A percentile compares a stretch with the other conserved stretches of the same genome.
Conservation (phyloP, 2,113 vertebrate species). For the Suncus etruscus region DNA sequence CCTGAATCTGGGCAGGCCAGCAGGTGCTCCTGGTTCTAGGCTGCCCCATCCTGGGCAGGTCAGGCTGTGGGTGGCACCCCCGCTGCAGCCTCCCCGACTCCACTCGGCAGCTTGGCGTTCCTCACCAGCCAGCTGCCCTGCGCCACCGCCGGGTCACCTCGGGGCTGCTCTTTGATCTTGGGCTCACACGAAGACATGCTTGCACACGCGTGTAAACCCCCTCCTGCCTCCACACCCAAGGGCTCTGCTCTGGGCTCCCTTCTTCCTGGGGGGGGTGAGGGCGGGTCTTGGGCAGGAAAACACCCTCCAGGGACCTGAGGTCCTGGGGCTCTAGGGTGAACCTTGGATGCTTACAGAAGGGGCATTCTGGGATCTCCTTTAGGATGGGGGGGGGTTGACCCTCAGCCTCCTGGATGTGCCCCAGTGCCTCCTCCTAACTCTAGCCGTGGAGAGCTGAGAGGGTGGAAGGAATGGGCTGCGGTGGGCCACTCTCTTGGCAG, state of each 20-base stretch:
- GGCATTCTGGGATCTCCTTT: constrained; percentile 15
- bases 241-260: constrained; percentile 28
- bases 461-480: background rate
- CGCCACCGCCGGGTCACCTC: constrained; percentile 70
- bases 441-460: background rate
- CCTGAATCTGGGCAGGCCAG: background rate
- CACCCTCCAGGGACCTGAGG: background rate
- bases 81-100: constrained; percentile 42
- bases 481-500: background rate
- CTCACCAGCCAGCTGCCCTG: constrained; percentile 70
- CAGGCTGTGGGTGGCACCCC: constrained; percentile 22
- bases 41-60: background rate
- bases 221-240: constrained; percentile 72
- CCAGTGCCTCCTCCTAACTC: background rate
- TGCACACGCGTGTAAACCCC: constrained; percentile 76
- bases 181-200: constrained; percentile 73
- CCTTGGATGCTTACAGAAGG: background rate
- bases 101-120: constrained; percentile 59
- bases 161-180: constrained; percentile 79
- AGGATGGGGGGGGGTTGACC: constrained; percentile 15
- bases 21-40: background rate
- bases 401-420: background rate
- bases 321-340: background rate
- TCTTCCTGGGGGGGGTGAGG: constrained; percentile 37
- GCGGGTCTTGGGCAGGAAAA: constrained; percentile 26